phyloP scores from a whole-genome alignment of 2,797 vertebrate genomes.

The Halcyon chelicuti region DNA sequence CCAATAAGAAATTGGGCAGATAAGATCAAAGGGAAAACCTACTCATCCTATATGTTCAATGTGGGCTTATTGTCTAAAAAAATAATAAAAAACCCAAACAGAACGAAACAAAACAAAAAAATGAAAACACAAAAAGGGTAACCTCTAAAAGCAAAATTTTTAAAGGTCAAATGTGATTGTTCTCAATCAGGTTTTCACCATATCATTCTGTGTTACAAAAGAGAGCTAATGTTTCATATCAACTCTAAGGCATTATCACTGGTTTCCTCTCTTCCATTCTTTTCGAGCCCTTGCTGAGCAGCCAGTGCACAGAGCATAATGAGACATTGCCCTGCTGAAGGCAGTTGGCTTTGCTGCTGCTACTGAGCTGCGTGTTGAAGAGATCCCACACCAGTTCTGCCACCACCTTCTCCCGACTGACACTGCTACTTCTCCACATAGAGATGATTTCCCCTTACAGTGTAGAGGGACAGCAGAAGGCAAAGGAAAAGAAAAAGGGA shows the following conservation, averaged over 20 bases:
- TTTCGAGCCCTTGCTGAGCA: background rate
- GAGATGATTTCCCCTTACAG: background rate
- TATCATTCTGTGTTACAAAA: background rate
- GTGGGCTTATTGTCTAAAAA: background rate
- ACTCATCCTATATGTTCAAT: background rate
- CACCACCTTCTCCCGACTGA: background rate
- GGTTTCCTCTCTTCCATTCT: background rate
- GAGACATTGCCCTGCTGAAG: background rate
- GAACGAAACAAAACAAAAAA: too few species aligned
- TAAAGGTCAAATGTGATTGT: background rate
- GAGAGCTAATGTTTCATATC: background rate
- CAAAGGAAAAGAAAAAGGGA: background rate
- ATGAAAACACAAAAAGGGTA: background rate
- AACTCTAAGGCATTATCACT: background rate
- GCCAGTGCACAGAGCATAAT: background rate
- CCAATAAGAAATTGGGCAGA: background rate
- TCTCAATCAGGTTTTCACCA: background rate
- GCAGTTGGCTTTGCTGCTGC: background rate
- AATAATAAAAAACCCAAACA: too few species aligned
- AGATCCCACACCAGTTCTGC: background rate
- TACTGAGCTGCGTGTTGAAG: rapidly evolving
- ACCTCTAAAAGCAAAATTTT: background rate
- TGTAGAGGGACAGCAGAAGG: background rate
- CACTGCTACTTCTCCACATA: background rate
- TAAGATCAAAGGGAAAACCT: background rate